A percentile compares a stretch with the other conserved stretches of the same genome.
Conservation (phyloP, 1,140 invertebrate genomes). For the Calephelis nemesis region DNA sequence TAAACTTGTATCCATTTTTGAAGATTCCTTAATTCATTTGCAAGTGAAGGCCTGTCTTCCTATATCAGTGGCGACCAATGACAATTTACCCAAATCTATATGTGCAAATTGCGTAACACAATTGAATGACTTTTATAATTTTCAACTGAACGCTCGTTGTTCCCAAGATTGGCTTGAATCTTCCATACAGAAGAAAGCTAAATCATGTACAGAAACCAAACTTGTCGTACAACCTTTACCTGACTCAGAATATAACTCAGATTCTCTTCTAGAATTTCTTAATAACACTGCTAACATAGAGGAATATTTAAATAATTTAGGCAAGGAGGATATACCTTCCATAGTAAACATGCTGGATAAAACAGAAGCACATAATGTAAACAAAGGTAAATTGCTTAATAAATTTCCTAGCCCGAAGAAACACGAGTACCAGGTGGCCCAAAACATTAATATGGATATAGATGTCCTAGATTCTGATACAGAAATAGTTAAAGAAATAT, state of each 20-base stretch:
- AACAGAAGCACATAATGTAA: conserved; percentile 44
- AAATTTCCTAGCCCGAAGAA: conserved; percentile 62
- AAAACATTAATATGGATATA: conserved; percentile 55
- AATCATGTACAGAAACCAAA: conserved; percentile 55
- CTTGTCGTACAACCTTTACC: conserved; percentile 59
- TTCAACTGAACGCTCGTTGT: conserved; percentile 64
- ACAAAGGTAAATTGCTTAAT: conserved; percentile 38
- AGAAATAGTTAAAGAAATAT: conserved; percentile 55
- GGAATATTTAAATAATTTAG: conserved; percentile 68
- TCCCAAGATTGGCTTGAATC: conserved; percentile 72
- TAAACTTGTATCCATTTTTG: conserved; percentile 56
- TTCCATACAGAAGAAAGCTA: conserved; percentile 48
- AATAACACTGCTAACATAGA: conserved; percentile 73
- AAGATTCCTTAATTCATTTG: conserved; percentile 52
- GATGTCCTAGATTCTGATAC: conserved; percentile 61
- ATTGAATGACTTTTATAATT: conserved; percentile 67
- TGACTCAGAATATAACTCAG: conserved; percentile 71
- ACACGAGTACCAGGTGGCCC: conserved; percentile 40
- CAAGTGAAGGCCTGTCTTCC: conserved; percentile 65
- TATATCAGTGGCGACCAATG: conserved; percentile 44
- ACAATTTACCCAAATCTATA: conserved; percentile 58
- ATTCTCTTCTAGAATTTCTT: conserved; percentile 68
- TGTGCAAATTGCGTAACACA: conserved; percentile 56
- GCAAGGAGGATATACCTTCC: conserved; percentile 70
- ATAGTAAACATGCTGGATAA: conserved; percentile 66